Conservation (phyloP, 2,888 invertebrate species). For the Cyrtodaria siliqua region DNA sequence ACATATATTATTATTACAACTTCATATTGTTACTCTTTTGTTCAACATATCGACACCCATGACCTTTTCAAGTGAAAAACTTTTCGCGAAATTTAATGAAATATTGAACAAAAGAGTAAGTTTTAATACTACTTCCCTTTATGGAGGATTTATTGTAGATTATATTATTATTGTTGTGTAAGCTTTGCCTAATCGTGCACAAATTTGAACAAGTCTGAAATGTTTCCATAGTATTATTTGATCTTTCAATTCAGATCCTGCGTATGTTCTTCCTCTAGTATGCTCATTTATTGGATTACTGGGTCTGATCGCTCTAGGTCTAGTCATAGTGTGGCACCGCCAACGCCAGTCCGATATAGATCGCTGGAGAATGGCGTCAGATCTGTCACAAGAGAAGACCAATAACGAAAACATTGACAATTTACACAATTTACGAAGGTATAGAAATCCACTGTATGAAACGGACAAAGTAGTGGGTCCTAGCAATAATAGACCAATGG, state of each 20-base stretch:
- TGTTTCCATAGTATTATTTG: too few relatives aligned
- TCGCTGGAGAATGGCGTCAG: slow-evolving; percentile 86
- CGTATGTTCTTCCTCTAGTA: slow-evolving; percentile 74
- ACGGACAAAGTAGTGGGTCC: slow-evolving; percentile 86
- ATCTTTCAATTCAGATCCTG: slow-evolving; percentile 33
- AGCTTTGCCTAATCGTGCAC: too few relatives aligned
- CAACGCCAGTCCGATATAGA: slow-evolving; percentile 87
- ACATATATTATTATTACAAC: too few relatives aligned
- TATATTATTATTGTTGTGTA: too few relatives aligned
- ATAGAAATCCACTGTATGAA: slow-evolving; percentile 91
- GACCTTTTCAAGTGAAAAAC: too few relatives aligned
- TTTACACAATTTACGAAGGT: slow-evolving; percentile 91
- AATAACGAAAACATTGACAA: slow-evolving; percentile 98
- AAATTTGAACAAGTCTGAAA: too few relatives aligned
- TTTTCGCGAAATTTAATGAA: too few relatives aligned
- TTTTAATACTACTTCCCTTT: too few relatives aligned
- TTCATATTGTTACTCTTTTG: too few relatives aligned
- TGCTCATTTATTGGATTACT: slow-evolving; percentile 81
- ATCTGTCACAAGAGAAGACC: slow-evolving; percentile 88
- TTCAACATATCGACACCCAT: too few relatives aligned
- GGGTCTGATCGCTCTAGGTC: slow-evolving; percentile 76
- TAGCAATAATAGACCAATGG: slow-evolving; percentile 85
- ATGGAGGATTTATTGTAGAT: too few relatives aligned
- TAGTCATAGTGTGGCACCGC: slow-evolving; percentile 87
- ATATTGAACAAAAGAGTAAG: too few relatives aligned